Base-by-base conservation (phyloP, 37 sponge, comb jelly and placozoan species). In the Haliclona indistincta region DNA sequence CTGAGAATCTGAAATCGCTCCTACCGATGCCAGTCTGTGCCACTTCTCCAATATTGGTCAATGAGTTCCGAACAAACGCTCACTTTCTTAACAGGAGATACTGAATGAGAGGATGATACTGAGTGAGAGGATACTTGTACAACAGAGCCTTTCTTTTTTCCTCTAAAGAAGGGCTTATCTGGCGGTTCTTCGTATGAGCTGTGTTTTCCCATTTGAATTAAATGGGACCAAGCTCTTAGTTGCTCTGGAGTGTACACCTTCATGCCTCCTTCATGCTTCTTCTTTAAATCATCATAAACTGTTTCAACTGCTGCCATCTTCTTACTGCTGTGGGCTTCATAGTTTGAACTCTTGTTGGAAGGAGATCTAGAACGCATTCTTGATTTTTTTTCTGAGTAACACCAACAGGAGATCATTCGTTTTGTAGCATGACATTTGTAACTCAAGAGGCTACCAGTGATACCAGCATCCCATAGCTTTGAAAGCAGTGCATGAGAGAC, bases 231-330 rank as follows among this genome's bases (percentile, higher is more conserved):
- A 62, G 60, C 60, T 26, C 63, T 33, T 41, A 74, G 23, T 30
- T 74, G 58, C 56, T 74, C 61, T 23, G 38, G 63, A 60, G 63
- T 73, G 32, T 73, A 73, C 19, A 19, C 38, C 20, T 29, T 39
- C 58, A 40, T 60, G 43, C 62, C 38, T 56, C 26, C 34, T 20
- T 33, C 56, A 34, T 70, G 20, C 36, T 29, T 72, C 56, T 36
- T 72, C 58, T 56, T n/a, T 13, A 80, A 53, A 4, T 80, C 64
- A 44, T 51, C 40, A 2, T 71, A 63, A 49, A 81, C 73, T 0
- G 3, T 7, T 3, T 81, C 82, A 20, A 81, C 56, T 49, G 73
- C 74, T 23, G 73, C 42, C 74, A 81, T 81, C 43, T 54, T 81
- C 10, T 3, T n/a, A 0, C 58, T 3, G 3, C n/a, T n/a, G n/a